Evolutionary conservation across 2,113 vertebrate genomes (phyloP), one percentile per base, ranked within the genome.

Genomic region (Bos javanicus): DNA sequence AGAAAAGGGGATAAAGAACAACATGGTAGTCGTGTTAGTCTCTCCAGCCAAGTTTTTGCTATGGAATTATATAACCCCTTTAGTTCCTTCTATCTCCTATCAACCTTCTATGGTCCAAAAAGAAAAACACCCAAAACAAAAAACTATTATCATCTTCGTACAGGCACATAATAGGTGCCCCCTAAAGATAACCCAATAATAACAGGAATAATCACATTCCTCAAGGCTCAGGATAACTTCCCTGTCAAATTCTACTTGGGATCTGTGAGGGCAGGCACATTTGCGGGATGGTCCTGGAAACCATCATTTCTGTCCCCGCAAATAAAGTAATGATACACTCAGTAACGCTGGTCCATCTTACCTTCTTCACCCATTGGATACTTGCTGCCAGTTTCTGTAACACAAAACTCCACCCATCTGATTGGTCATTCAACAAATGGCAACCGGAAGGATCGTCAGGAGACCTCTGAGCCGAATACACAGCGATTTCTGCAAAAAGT

Each of bases 331-430:
- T 10, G 6, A 60, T 17, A 30, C 15, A 7, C 4, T 83, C 7
- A 56, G 26, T 11, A 71, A 46, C 0, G 3, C 19, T 3, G 8
- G 9, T 48, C 83, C 76, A 39, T 88, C 99, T 98, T 96, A 99
- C 99, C 99, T 99, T 99, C 98, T 98, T 99, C 98, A 99, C 96
- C 99, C 99, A 99, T 98, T 99, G 98, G 98, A 98, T 60, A 98
- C 98, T 95, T 97, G 98, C 95, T 98, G 98, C 99, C 99, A 98
- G 78, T 98, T 99, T 97, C 98, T 94, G 90, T 98, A 98, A 97
- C 98, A 98, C 98, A 97, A 56, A 84, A 84, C 96, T 98, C 98
- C 98, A 93, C 91, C 94, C 99, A 99, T 99, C 93, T 96, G 98
- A 98, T 97, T 89, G n/a, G 86, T 52, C 94, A 56, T 86, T 97